A percentile compares a stretch with the other conserved stretches of the same genome.
phyloP scores from a whole-genome alignment of 2,113 vertebrate genomes.

The Motacilla alba region DNA sequence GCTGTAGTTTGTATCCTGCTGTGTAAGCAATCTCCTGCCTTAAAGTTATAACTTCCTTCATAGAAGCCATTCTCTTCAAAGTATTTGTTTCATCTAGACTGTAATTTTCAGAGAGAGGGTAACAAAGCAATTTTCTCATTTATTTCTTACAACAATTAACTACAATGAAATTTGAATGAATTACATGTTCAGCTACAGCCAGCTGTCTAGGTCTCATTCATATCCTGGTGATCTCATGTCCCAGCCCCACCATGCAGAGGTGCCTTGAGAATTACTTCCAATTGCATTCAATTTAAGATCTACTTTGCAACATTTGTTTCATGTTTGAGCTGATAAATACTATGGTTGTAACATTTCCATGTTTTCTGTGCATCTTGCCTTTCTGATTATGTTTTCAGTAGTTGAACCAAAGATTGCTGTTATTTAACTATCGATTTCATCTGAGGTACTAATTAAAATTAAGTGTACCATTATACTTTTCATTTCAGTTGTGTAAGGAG shows the following conservation, averaged over 20 bases:
- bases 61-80: background rate
- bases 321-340: background rate
- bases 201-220: background rate
- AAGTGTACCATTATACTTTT: background rate
- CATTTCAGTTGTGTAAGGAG: background rate
- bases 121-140: background rate
- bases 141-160: conserved; percentile 9
- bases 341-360: background rate
- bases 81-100: background rate
- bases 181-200: background rate
- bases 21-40: background rate
- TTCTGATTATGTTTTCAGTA: background rate
- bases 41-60: background rate
- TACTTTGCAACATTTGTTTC: background rate
- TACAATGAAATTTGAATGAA: background rate
- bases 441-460: background rate
- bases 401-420: background rate
- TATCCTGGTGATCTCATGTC: background rate
- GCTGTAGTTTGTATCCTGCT: background rate
- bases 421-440: background rate
- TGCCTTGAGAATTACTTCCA: background rate
- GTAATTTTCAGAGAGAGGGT: background rate
- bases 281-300: background rate
- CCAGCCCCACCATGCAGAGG: background rate
- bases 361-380: background rate